phyloP scores from a whole-genome alignment of 2,113 vertebrate genomes.

The Platysteira castanea region DNA sequence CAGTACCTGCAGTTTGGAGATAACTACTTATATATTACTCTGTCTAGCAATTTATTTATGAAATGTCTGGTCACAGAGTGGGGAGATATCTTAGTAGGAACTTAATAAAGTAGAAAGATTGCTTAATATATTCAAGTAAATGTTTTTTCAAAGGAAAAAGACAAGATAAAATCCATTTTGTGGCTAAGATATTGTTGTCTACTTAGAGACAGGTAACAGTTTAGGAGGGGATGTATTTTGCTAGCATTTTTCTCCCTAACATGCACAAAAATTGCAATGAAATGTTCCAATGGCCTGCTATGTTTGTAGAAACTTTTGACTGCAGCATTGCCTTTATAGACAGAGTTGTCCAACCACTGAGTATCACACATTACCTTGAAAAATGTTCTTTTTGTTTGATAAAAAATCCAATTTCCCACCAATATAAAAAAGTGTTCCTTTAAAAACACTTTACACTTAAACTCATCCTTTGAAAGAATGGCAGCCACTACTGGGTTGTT shows the following conservation, averaged over 20 bases:
- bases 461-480: not conserved
- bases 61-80: not conserved
- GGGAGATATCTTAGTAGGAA: not conserved
- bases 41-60: not conserved
- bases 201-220: not conserved
- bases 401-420: slow-evolving; percentile 36
- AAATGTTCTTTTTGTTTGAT: not conserved
- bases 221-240: not conserved
- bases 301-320: not conserved
- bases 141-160: slow-evolving; percentile 8
- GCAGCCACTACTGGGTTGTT: not conserved
- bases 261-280: not conserved
- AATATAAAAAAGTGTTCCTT: not conserved
- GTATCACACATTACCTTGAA: slow-evolving; percentile 12
- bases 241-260: not conserved
- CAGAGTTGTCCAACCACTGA: not conserved
- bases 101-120: not conserved
- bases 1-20: not conserved
- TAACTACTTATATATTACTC: not conserved
- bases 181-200: not conserved
- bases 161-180: not conserved
- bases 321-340: not conserved
- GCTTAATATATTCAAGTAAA: not conserved
- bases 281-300: not conserved
- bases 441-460: slow-evolving; percentile 62